Base-by-base conservation (phyloP, 2,888 invertebrate genomes). In the Neuroscelio doddi region DNA sequence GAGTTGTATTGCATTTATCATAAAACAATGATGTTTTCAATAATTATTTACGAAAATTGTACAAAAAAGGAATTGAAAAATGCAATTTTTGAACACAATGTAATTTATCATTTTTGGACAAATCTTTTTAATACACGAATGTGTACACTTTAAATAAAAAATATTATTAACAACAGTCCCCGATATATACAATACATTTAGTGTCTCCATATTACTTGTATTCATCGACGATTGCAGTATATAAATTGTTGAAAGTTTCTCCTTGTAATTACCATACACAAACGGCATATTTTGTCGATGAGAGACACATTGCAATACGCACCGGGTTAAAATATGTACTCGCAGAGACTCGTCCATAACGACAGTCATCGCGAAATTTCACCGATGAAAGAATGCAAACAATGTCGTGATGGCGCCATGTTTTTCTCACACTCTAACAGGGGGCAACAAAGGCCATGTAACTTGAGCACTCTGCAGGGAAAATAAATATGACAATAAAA, bases 401-500 rank as follows among this genome's bases (percentile, higher is more conserved):
- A n/a, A n/a, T n/a, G n/a, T n/a, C 38, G 15, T 9, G 38, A 15
- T 5, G 21, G 5, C 5, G 38, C 14, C 12, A 9, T 2, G 38
- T 9, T n/a, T 9, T 38, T 41, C 24, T 38, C 38, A 12, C 36
- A 14, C 15, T 12, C 10, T 7, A 4, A 2, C 15, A 16, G n/a
- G 17, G n/a, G 38, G 17, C 38, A 38, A 38, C n/a, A 38, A 38
- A 38, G n/a, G 38, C 16, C 38, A 39, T 17, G 16, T 17, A 14
- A 39, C n/a, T n/a, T n/a, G 9, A 29, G 2, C 8, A 1, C 4
- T n/a, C 10, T 10, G 41, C 26, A 10, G 10, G 1, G 24, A 29
- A 14, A 44, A 44, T 24, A 15, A 44, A 29, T 44, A 15, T 44
- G 44, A 44, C 27, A 44, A 44, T 44, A 21, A 29, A 29, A 44